These are phyloP conservation scores for Porites lutea DNA, from an alignment of 64 coral and sea anemone genomes.

Conservation along the genomic window DNA sequence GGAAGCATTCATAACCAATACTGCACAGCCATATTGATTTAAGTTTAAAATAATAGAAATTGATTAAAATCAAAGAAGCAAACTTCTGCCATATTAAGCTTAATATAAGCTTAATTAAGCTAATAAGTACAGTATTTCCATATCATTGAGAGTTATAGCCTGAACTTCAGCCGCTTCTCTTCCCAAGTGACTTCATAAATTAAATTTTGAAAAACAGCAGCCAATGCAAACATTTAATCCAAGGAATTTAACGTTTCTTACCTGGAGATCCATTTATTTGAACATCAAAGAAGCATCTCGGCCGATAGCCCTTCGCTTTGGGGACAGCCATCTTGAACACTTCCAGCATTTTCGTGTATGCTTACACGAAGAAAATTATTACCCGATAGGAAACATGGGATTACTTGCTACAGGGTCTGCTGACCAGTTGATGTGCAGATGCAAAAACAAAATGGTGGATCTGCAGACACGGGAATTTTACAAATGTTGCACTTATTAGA, in stretches of 20 bases:
- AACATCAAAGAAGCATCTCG: constrained; percentile 86
- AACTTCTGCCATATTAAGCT: too few species aligned
- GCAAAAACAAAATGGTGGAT: background rate
- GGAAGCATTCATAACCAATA: too few species aligned
- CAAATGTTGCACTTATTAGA: background rate
- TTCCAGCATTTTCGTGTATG: too few species aligned
- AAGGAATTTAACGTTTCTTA: background rate
- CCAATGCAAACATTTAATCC: background rate
- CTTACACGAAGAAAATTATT: background rate
- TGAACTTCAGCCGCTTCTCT: too few species aligned
- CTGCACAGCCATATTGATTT: too few species aligned
- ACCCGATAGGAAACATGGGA: constrained; percentile 21
- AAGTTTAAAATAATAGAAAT: too few species aligned
- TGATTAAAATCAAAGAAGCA: too few species aligned
- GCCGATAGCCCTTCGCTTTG: constrained; percentile 80
- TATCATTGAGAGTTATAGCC: too few species aligned
- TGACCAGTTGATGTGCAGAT: background rate
- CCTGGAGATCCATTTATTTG: constrained; percentile 66
- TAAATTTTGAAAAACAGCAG: background rate
- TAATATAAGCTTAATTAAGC: too few species aligned
- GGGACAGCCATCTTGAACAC: constrained; percentile 74
- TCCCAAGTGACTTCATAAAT: too few species aligned
- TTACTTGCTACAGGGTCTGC: background rate
- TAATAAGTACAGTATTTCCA: too few species aligned
- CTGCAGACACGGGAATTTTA: background rate